Evolutionary conservation across 2,888 invertebrate species (phyloP), one percentile per base, ranked within the genome.

Genomic region (Papilio gigon): DNA sequence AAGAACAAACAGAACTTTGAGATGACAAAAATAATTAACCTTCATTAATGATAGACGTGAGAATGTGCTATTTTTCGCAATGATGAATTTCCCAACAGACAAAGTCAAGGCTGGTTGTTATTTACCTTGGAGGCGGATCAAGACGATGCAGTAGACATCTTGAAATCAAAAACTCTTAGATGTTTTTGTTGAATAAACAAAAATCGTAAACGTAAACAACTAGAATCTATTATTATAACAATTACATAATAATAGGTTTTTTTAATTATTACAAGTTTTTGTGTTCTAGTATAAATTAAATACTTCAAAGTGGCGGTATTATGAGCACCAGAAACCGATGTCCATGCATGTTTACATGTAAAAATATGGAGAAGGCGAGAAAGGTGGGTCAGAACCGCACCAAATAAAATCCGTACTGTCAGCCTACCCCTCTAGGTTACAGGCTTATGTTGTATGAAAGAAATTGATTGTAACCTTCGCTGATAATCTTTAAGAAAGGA

Each of bases 91-190:
- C 25, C 56, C 53, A 35, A 33, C n/a, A 30, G 61, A 14, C 62
- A 67, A 67, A 58, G 67, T 67, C 62, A 67, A 62, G 67, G 67
- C n/a, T 63, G 33, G 12, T 3, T 12, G 53, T 5, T 67, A 44
- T 67, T 67, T 62, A 62, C 56, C n/a, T 67, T 67, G 67, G 67
- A 67, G 62, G 9, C 62, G 35, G 35, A 53, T 53, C 67, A 53
- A 68, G 63, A n/a, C 6, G 14, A 1, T n/a, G 12, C 11, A 20
- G 42, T 56, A 58, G 33, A 63, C 58, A 47, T 4, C 2, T 17
- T 4, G 11, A 11, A 33, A 22, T 12, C 22, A 60, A 47, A 25
- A 25, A 62, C 64, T 53, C 12, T 35, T 37, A 64, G 37, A 12
- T 64, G n/a, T 40, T 37, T 12, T 37, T 40, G 14, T 12, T 17